Conservation (phyloP, 2,888 invertebrate species). For the Epistrophe eligans region DNA sequence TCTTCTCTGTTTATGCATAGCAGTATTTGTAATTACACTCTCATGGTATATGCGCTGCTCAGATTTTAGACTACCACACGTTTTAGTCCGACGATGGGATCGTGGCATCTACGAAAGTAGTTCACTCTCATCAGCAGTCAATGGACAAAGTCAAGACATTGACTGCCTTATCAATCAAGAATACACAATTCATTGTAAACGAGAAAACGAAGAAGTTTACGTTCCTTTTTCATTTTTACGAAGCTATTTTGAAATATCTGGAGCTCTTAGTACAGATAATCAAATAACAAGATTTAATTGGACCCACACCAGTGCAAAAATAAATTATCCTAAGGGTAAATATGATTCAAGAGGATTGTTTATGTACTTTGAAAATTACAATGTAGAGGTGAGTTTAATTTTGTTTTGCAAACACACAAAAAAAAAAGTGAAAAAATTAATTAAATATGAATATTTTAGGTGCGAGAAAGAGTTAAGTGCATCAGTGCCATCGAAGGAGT, state of each 20-base stretch:
- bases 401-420: not conserved
- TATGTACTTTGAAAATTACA: conserved; percentile 98
- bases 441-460: conserved; percentile 75
- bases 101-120: conserved; percentile 77
- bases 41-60: conserved; percentile 91
- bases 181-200: conserved; percentile 90
- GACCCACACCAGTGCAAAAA: conserved; percentile 96
- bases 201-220: conserved; percentile 94
- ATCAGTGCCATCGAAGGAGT: conserved; percentile 97
- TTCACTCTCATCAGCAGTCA: conserved; percentile 68
- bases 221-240: conserved; percentile 96
- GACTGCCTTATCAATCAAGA: conserved; percentile 96
- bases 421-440: not conserved
- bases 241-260: conserved; percentile 97
- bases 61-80: conserved; percentile 84
- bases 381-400: conserved; percentile 90
- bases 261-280: conserved; percentile 86
- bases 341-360: conserved; percentile 96
- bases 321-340: conserved; percentile 93
- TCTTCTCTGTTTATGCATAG: conserved; percentile 87
- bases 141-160: conserved; percentile 86
- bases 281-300: conserved; percentile 93
- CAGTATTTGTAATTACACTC: conserved; percentile 88
- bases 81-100: conserved; percentile 81
- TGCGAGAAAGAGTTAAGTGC: conserved; percentile 97